Conservation (phyloP, 1,140 invertebrate species). For the Tetramorium simillimum region DNA sequence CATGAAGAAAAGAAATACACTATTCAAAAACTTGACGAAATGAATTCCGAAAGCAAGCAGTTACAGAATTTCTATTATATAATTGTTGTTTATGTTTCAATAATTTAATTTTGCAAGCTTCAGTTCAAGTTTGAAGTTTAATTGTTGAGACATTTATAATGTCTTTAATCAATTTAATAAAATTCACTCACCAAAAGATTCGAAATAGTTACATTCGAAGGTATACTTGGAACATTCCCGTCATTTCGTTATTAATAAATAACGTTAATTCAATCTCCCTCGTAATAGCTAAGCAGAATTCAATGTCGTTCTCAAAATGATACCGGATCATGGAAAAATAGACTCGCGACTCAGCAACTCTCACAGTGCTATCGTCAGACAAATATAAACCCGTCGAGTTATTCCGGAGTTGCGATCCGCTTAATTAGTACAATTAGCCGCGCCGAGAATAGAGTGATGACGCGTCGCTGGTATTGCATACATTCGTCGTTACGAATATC, state of each 20-base stretch:
- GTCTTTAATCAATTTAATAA: background rate
- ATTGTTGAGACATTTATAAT: background rate
- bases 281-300: background rate
- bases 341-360: slow-evolving; percentile 36
- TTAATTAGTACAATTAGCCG: slow-evolving; percentile 84
- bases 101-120: background rate
- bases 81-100: background rate
- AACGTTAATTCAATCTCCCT: background rate
- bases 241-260: background rate
- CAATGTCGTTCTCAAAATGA: background rate
- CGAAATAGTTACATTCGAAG: background rate
- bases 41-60: background rate
- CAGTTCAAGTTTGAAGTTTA: background rate
- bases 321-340: slow-evolving; percentile 72
- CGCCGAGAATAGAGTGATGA: slow-evolving; percentile 79
- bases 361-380: slow-evolving; percentile 61
- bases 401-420: slow-evolving; percentile 80
- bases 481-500: background rate
- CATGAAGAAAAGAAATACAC: background rate
- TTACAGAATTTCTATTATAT: background rate
- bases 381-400: slow-evolving; percentile 80
- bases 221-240: background rate
- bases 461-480: slow-evolving; percentile 50
- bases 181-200: background rate
- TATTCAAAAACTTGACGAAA: background rate